These are phyloP conservation scores for Reticulitermes speratus DNA, from an alignment of 1,140 invertebrate species.

Conservation along the genomic window DNA sequence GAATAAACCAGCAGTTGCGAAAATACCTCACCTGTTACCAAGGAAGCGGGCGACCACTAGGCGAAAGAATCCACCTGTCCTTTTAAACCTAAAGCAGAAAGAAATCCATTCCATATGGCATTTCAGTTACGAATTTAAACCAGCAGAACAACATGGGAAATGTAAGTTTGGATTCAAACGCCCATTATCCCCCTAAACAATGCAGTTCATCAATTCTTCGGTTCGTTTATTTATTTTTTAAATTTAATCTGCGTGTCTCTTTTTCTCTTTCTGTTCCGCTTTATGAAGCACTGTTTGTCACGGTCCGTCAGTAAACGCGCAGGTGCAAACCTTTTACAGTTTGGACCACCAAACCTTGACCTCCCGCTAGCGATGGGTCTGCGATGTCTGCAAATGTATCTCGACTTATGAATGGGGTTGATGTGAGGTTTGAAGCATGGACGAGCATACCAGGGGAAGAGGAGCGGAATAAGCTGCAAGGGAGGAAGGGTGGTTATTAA, in stretches of 20 bases:
- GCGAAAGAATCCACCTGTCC: neutral
- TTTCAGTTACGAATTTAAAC: neutral
- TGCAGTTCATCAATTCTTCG: neutral
- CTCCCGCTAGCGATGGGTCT: neutral
- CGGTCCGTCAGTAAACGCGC: neutral
- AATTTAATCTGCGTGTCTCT: neutral
- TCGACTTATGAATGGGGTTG: too few species aligned
- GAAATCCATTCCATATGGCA: neutral
- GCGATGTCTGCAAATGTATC: neutral
- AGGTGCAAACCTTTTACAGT: neutral
- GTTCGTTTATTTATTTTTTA: neutral
- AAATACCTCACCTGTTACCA: neutral
- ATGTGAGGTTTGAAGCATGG: neutral
- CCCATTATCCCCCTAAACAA: too few species aligned
- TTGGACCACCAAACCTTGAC: neutral
- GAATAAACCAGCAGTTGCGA: too few species aligned
- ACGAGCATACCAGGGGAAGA: neutral
- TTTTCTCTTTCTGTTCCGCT: neutral
- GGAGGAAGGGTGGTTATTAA: neutral
- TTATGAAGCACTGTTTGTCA: neutral
- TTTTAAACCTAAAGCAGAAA: neutral
- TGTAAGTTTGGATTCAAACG: neutral
- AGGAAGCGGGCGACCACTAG: neutral
- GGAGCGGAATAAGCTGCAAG: too few species aligned
- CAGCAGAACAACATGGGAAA: too few species aligned